These are phyloP conservation scores for Neolamprologus toae DNA, from an alignment of 2,113 vertebrate species.

Conservation along the genomic window DNA sequence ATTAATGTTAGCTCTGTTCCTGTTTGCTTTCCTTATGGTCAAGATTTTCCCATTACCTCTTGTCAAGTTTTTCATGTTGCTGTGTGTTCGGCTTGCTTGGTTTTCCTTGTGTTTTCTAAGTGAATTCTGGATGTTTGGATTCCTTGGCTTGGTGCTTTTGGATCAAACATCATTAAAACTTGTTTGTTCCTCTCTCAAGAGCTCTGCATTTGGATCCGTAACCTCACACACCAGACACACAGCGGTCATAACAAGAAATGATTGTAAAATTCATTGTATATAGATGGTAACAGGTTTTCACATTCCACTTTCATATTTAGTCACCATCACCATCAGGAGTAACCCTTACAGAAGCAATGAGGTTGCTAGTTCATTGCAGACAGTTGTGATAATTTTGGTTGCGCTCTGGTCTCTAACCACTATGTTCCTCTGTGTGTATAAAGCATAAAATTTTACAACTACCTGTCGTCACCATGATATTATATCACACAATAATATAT, in stretches of 20 bases:
- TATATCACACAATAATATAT: not conserved
- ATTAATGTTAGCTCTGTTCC: not conserved
- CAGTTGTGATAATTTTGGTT: not conserved
- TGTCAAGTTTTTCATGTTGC: not conserved
- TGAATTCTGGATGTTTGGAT: not conserved
- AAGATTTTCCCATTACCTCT: not conserved
- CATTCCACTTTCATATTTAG: not conserved
- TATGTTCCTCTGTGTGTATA: not conserved
- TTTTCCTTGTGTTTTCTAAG: not conserved
- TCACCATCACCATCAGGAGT: not conserved
- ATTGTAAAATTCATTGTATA: not conserved
- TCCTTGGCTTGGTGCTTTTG: not conserved
- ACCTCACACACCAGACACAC: not conserved
- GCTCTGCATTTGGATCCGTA: not conserved
- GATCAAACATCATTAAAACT: not conserved
- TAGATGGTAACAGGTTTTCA: not conserved
- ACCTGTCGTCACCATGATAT: not conserved
- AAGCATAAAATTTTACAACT: not conserved
- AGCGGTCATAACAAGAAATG: not conserved
- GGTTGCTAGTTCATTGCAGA: not conserved
- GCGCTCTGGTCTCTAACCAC: not conserved
- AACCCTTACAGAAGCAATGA: not conserved
- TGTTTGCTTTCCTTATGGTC: not conserved
- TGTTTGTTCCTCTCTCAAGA: not conserved
- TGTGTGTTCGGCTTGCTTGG: not conserved